phyloP scores from a whole-genome alignment of 1,140 invertebrate genomes.

The Dysdera silvatica region DNA sequence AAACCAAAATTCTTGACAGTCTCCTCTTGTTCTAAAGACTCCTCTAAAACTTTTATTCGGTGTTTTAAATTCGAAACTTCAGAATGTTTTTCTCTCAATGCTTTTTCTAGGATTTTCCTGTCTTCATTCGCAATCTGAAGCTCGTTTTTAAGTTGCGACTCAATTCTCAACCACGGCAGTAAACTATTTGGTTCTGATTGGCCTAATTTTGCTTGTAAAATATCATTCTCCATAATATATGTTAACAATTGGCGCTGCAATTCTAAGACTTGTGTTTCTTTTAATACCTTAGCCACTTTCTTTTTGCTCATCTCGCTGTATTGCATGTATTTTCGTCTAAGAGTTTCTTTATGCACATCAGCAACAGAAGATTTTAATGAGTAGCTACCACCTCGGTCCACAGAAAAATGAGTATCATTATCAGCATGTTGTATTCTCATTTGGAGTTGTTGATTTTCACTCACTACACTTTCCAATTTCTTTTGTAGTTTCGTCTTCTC shows the following conservation, averaged over 20 bases:
- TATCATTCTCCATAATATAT: slow-evolving; percentile 75
- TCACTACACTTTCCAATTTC: slow-evolving; percentile 2
- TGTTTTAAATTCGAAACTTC: slow-evolving; percentile 23
- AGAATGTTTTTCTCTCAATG: slow-evolving; percentile 1
- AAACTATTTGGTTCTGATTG: slow-evolving; percentile 13
- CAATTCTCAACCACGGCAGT: slow-evolving; percentile 15
- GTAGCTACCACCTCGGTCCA: neutral
- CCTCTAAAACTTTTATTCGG: slow-evolving; percentile 12
- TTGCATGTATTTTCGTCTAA: slow-evolving; percentile 17
- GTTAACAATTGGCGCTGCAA: slow-evolving; percentile 72
- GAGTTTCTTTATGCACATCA: slow-evolving; percentile 3
- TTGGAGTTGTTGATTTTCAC: slow-evolving; percentile 15
- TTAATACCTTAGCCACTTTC: slow-evolving; percentile 70
- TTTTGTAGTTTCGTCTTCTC: slow-evolving; percentile 20
- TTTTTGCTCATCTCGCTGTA: slow-evolving; percentile 38
- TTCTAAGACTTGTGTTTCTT: slow-evolving; percentile 68
- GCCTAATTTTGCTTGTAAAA: slow-evolving; percentile 38
- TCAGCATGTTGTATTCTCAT: slow-evolving; percentile 7
- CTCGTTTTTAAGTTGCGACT: slow-evolving; percentile 11
- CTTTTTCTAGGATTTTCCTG: slow-evolving; percentile 2
- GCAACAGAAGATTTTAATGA: neutral
- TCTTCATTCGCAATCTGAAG: slow-evolving; percentile 3
- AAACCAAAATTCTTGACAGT: slow-evolving; percentile 24
- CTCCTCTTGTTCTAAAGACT: neutral
- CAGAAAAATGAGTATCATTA: neutral